Conservation (phyloP, 2,888 invertebrate genomes). For the Cyclophora punctaria region DNA sequence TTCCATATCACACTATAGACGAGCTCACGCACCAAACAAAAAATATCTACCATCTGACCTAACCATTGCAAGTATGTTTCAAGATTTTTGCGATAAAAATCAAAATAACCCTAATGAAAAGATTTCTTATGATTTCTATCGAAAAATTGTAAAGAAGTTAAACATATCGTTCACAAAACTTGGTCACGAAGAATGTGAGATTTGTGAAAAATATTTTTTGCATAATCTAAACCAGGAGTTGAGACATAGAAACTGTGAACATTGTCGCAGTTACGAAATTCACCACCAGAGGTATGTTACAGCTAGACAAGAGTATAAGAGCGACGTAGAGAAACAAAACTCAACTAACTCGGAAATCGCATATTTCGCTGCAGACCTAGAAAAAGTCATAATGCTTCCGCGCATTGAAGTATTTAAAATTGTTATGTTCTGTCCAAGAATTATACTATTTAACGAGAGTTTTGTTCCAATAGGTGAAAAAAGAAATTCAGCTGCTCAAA, state of each 20-base stretch:
- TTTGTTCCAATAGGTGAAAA: conserved; percentile 1
- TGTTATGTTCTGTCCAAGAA: conserved; percentile 18
- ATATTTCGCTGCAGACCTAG: conserved; percentile 6
- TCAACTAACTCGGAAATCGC: not conserved
- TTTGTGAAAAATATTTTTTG: not conserved
- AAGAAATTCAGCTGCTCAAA: conserved; percentile 1
- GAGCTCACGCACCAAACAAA: too few relatives aligned
- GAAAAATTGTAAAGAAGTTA: not conserved
- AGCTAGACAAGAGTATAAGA: not conserved
- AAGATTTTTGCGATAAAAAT: too few relatives aligned
- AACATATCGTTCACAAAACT: not conserved
- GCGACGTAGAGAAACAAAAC: not conserved
- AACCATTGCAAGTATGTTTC: too few relatives aligned
- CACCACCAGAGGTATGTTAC: not conserved
- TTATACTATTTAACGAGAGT: conserved; percentile 5
- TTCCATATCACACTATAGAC: too few relatives aligned
- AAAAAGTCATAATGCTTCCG: conserved; percentile 26
- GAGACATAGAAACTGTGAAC: not conserved
- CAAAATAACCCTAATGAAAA: too few relatives aligned
- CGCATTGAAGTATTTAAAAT: conserved; percentile 23
- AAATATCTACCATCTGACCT: too few relatives aligned
- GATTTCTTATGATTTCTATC: not conserved
- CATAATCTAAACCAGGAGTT: not conserved
- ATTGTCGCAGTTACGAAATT: not conserved
- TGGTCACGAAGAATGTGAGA: not conserved